These are phyloP conservation scores for Myripristis jacobus DNA, from an alignment of 2,797 vertebrate genomes.

Conservation along the genomic window DNA sequence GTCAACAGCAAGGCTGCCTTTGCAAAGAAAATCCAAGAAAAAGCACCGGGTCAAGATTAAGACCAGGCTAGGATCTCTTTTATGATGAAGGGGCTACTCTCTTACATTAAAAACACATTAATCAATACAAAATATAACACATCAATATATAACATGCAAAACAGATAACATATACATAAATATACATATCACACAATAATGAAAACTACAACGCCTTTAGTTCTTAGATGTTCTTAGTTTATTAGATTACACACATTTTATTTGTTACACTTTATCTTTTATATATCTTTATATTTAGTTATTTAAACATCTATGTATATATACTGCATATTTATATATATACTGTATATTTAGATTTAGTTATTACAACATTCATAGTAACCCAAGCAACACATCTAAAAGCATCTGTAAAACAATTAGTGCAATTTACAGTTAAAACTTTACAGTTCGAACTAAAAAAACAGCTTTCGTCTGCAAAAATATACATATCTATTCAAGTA, in stretches of 20 bases:
- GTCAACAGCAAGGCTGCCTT: too few relatives aligned
- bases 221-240: constrained; percentile 52
- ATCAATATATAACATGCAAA: too few relatives aligned
- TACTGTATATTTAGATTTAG: constrained; percentile 61
- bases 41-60: too few relatives aligned
- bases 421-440: constrained; percentile 80
- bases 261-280: constrained; percentile 54
- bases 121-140: too few relatives aligned
- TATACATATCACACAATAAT: too few relatives aligned
- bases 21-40: too few relatives aligned
- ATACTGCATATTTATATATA: constrained; percentile 24
- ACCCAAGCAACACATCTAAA: constrained; percentile 74
- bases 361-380: constrained; percentile 76
- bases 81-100: too few relatives aligned
- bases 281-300: constrained; percentile 66
- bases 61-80: too few relatives aligned
- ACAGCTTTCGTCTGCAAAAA: constrained; percentile 79
- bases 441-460: constrained; percentile 70
- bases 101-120: too few relatives aligned
- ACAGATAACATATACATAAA: too few relatives aligned
- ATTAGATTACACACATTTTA: constrained; percentile 68
- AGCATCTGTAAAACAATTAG: constrained; percentile 78
- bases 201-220: not conserved
- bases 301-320: constrained; percentile 63
- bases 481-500: constrained; percentile 77